phyloP scores from a whole-genome alignment of 2,888 invertebrate genomes.

The Bombyx huttoni region DNA sequence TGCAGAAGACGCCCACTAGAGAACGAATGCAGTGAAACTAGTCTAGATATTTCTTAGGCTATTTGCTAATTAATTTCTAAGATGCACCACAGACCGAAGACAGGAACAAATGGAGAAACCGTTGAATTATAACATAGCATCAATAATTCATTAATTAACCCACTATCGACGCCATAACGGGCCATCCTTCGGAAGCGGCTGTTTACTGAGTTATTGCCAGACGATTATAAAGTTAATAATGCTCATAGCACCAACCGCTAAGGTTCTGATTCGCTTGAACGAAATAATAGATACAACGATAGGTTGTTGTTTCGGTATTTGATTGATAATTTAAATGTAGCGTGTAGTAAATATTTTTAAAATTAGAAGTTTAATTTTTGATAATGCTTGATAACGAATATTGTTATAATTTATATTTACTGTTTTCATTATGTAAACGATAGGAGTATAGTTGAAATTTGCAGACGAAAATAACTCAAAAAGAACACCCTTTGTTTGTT shows the following conservation, averaged over 20 bases:
- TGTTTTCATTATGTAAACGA: no score
- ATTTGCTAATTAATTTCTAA: neutral
- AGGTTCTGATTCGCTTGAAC: neutral
- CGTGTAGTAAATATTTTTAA: no score
- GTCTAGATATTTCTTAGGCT: neutral
- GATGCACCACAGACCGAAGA: neutral
- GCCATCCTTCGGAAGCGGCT: constrained; percentile 19
- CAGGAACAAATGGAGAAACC: constrained; percentile 5
- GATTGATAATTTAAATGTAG: neutral
- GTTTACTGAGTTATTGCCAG: constrained; percentile 9
- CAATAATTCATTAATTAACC: constrained; percentile 62
- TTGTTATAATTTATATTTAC: no score
- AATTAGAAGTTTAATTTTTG: no score
- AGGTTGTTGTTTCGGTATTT: neutral
- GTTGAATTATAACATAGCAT: constrained; percentile 48
- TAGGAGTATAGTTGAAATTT: no score
- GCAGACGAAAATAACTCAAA: no score
- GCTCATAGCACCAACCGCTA: neutral
- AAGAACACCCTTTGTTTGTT: no score
- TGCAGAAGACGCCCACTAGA: no score
- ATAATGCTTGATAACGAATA: no score
- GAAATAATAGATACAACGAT: neutral
- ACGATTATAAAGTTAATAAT: neutral
- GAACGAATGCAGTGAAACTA: no score
- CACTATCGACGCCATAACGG: constrained; percentile 44